phyloP scores from a whole-genome alignment of 2,113 vertebrate species.

The Ursus arctos region DNA sequence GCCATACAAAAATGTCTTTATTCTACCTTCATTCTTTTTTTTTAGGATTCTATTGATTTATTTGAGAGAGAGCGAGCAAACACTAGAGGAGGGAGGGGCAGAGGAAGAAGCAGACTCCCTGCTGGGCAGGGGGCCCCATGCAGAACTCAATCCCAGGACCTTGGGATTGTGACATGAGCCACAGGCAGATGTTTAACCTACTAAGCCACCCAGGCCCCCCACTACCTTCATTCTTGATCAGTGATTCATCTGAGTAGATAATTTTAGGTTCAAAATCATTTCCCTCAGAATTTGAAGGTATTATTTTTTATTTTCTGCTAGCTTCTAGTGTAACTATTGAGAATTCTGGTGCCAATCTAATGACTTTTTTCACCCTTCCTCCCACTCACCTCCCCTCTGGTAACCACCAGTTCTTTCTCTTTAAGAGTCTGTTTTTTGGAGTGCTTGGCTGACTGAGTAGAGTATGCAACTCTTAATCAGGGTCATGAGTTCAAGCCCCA shows the following conservation, averaged over 20 bases:
- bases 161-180: neutral
- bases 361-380: neutral
- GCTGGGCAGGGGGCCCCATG: neutral
- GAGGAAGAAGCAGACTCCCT: neutral
- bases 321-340: neutral
- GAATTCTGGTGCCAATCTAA: neutral
- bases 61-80: neutral
- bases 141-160: neutral
- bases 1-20: neutral
- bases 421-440: neutral
- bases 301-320: neutral
- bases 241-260: neutral
- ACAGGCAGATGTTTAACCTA: neutral
- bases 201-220: neutral
- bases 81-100: neutral
- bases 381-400: neutral
- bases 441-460: neutral
- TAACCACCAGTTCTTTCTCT: neutral
- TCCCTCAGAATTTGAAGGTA: slow-evolving; percentile 7
- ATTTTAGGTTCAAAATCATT: neutral
- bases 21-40: neutral
- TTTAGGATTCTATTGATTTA: neutral
- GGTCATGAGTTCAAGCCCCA: neutral
- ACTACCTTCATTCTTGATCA: neutral
- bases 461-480: neutral